Evolutionary conservation across 2,888 invertebrate genomes (phyloP).

Genomic region (Unio pictorum): DNA sequence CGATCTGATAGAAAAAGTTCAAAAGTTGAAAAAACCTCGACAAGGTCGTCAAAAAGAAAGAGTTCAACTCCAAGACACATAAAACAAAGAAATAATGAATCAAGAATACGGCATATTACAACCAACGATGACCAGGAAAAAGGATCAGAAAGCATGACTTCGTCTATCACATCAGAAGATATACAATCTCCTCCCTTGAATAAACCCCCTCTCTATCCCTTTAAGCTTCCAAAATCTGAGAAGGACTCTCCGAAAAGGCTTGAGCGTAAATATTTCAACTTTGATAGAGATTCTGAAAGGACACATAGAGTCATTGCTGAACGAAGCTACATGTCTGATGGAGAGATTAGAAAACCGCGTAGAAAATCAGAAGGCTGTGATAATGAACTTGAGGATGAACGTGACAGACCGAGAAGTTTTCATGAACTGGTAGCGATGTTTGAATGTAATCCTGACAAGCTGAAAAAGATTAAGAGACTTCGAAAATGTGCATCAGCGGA

Average conservation of each 20-base stretch:
- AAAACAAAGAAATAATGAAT: conserved; percentile 47
- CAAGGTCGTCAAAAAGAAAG: conserved; percentile 13
- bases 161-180: conserved; percentile 16
- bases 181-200: conserved; percentile 29
- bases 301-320: too few relatives aligned
- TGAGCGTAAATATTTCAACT: too few relatives aligned
- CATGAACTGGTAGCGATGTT: conserved; percentile 60
- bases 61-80: conserved; percentile 40
- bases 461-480: conserved; percentile 36
- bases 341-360: too few relatives aligned
- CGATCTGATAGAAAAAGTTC: conserved; percentile 9
- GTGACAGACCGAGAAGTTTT: conserved; percentile 58
- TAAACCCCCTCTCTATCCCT: conserved; percentile 49
- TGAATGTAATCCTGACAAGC: conserved; percentile 42
- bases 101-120: too few relatives aligned
- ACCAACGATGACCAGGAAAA: too few relatives aligned
- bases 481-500: conserved; percentile 59
- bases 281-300: too few relatives aligned
- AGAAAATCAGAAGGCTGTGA: conserved; percentile 2
- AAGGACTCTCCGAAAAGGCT: conserved; percentile 9
- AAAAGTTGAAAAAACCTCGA: conserved; percentile 19
- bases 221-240: conserved; percentile 17
- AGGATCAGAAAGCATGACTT: conserved; percentile 1
- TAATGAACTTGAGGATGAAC: conserved; percentile 20
- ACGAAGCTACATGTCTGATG: too few relatives aligned